Evolutionary conservation across 2,113 vertebrate genomes (phyloP), one percentile per base, ranked within the genome.

Genomic region (Zeus faber): DNA sequence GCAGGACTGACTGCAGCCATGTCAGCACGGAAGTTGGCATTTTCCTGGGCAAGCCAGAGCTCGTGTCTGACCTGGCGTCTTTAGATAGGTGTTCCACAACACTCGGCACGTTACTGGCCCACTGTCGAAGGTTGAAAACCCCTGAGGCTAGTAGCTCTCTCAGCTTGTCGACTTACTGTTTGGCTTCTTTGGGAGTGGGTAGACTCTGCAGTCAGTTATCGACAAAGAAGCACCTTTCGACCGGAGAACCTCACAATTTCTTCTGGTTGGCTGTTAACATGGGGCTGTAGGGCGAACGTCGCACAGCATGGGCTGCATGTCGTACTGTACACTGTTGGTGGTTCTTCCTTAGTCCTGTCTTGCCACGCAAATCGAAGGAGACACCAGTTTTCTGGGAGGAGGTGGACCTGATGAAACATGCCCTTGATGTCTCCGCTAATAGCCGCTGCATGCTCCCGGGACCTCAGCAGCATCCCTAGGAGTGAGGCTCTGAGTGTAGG

Each of bases 171-270:
- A 53, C 33, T 40, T 10, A n/a, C 17, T 23, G 27, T n/a, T 33
- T 27, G 11, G 6, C n/a, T 6, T 25, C 13, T n/a, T 49, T 16
- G 17, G 24, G 48, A 18, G 41, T 22, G 9, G 31, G 41, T 4
- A 48, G 21, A 16, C 35, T 56, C 6, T 58, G 27, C 9, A 58
- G 18, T 2, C 54, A 66, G 11, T 66, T 66, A 31, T 51, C 62
- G 1, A 51, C 54, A 26, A 58, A 53, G 31, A 58, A 58, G 20
- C 13, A 41, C 3, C n/a, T 18, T 9, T 25, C 9, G 0, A 65
- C 17, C n/a, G 4, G 54, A 43, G 23, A 10, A 20, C 2, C 17
- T 5, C n/a, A 44, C 49, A 23, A 21, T 49, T 17, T 43, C 35
- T 25, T 5, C 37, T 17, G 33, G 33, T 17, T 24, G 39, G 10